Evolutionary conservation across 2,888 invertebrate species (phyloP).

Genomic region (Eutolmus rufibarbis): DNA sequence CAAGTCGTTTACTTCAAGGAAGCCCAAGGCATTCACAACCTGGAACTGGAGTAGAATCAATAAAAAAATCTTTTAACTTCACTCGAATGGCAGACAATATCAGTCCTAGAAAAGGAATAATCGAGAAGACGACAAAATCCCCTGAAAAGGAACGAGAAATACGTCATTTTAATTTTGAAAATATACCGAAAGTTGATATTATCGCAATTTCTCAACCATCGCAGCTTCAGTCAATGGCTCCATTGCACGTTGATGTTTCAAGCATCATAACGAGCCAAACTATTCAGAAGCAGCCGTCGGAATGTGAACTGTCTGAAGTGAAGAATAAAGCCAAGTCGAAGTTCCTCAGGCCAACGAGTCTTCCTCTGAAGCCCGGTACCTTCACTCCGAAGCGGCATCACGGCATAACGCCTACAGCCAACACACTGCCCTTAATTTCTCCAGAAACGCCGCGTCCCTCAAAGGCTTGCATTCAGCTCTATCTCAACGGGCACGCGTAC

Average conservation of each 20-base stretch:
- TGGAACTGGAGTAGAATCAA: slow-evolving; percentile 14
- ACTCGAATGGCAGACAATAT: slow-evolving; percentile 61
- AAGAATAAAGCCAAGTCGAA: slow-evolving; percentile 62
- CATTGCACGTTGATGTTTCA: slow-evolving; percentile 57
- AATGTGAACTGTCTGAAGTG: slow-evolving; percentile 53
- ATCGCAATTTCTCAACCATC: slow-evolving; percentile 45
- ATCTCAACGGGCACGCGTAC: slow-evolving; percentile 89
- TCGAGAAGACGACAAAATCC: slow-evolving; percentile 34
- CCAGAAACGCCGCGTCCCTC: slow-evolving; percentile 91
- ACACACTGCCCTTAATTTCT: slow-evolving; percentile 83
- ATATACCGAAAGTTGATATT: slow-evolving; percentile 53
- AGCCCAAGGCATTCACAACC: slow-evolving; percentile 30
- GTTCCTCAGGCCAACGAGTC: slow-evolving; percentile 81
- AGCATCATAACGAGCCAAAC: background rate
- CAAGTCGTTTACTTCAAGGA: slow-evolving; percentile 2
- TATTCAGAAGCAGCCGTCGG: slow-evolving; percentile 52
- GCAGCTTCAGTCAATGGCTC: slow-evolving; percentile 40
- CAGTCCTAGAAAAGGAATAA: slow-evolving; percentile 53
- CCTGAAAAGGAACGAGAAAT: slow-evolving; percentile 54
- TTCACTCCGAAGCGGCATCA: slow-evolving; percentile 83
- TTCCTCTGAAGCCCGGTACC: slow-evolving; percentile 84
- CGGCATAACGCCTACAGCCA: slow-evolving; percentile 81
- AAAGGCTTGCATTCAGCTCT: slow-evolving; percentile 87
- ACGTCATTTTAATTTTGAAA: slow-evolving; percentile 59
- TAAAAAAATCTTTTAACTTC: slow-evolving; percentile 60